A percentile compares a stretch with the other conserved stretches of the same genome.
These are phyloP conservation scores for Thomomys bottae DNA, from an alignment of 2,113 vertebrate species.

Conservation along the genomic window DNA sequence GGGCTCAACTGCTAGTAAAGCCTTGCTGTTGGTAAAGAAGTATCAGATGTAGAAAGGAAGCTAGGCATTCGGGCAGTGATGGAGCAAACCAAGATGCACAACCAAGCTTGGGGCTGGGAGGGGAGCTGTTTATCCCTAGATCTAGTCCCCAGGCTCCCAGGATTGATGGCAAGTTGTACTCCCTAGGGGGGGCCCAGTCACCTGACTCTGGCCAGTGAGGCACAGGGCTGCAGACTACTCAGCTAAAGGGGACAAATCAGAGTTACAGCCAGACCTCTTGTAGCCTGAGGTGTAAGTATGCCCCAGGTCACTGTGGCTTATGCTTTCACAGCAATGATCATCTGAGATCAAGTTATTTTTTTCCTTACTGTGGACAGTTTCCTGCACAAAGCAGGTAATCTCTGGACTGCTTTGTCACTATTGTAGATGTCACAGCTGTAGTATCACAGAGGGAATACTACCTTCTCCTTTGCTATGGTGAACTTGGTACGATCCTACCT, in stretches of 20 bases:
- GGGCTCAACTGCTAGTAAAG: background rate
- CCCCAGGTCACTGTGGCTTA: background rate
- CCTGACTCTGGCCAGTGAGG: background rate
- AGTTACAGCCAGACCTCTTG: background rate
- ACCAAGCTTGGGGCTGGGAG: background rate
- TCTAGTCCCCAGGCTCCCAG: background rate
- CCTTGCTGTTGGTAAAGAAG: fast-evolving
- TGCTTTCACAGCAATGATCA: background rate
- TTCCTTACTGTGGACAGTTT: background rate
- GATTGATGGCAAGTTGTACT: background rate
- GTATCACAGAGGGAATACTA: background rate
- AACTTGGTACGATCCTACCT: background rate
- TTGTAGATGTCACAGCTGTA: background rate
- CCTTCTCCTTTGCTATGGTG: background rate
- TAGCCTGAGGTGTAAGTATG: background rate
- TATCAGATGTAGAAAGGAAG: background rate
- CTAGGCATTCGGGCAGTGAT: background rate
- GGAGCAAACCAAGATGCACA: background rate
- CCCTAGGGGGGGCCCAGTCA: background rate
- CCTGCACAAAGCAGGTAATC: background rate
- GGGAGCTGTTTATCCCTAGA: background rate
- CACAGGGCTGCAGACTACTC: background rate
- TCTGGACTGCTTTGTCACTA: background rate
- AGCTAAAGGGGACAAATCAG: background rate
- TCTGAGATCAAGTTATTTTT: background rate